Evolutionary conservation across 2,113 vertebrate genomes (phyloP).

Genomic region (Mustelus asterias): DNA sequence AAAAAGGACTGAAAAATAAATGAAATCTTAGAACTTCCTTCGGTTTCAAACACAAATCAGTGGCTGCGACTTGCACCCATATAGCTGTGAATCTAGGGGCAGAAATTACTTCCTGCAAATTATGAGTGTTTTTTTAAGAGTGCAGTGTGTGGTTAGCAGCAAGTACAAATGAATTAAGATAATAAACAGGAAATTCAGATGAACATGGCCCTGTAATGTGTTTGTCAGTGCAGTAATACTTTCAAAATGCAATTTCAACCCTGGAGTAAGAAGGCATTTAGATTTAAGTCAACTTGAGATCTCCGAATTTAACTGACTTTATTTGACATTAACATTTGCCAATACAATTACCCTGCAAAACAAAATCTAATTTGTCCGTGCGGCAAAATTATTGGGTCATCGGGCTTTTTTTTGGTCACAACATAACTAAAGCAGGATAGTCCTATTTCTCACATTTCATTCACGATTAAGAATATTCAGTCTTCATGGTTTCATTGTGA

Average conservation of each 20-base stretch:
- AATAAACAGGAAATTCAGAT: not conserved
- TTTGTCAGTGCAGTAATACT: not conserved
- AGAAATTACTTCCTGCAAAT: not conserved
- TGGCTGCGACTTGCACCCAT: not conserved
- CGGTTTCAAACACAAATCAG: not conserved
- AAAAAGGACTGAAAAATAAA: not conserved
- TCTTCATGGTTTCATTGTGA: not conserved
- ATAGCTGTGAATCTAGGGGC: not conserved
- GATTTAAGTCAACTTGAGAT: not conserved
- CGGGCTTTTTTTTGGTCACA: not conserved
- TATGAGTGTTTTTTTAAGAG: not conserved
- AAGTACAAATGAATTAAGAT: not conserved
- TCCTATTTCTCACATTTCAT: not conserved
- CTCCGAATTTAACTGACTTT: not conserved
- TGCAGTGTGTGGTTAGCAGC: not conserved
- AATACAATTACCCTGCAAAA: not conserved
- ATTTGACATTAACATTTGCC: not conserved
- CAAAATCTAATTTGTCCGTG: not conserved
- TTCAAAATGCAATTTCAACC: not conserved
- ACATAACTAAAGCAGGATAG: not conserved
- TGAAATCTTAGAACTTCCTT: not conserved
- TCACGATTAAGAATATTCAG: slow-evolving; percentile 6
- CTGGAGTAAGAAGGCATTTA: not conserved
- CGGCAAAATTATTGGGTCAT: not conserved
- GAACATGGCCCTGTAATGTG: not conserved